phyloP scores from a whole-genome alignment of 2,888 invertebrate species.

The Helicoverpa assulta region DNA sequence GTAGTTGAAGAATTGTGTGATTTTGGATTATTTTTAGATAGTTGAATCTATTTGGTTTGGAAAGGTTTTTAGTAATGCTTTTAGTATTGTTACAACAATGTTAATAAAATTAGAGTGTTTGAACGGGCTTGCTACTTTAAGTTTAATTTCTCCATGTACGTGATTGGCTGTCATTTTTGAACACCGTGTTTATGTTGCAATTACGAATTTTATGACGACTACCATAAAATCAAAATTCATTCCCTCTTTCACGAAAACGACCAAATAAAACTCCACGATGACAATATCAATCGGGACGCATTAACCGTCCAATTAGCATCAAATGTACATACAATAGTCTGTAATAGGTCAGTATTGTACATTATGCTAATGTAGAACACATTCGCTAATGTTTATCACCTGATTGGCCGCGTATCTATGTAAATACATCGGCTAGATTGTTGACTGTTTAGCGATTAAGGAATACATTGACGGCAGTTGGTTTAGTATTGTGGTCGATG shows the following conservation, averaged over 20 bases:
- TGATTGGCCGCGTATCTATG: conserved; percentile 67
- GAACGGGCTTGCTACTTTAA: no score
- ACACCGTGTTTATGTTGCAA: background rate
- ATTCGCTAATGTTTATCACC: conserved; percentile 66
- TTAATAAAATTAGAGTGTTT: no score
- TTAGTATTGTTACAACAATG: background rate
- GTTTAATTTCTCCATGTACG: background rate
- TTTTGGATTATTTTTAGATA: conserved; percentile 1
- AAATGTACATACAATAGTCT: conserved; percentile 51
- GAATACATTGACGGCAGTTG: conserved; percentile 41
- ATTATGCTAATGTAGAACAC: conserved; percentile 64
- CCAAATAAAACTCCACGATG: conserved; percentile 34
- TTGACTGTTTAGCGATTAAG: conserved; percentile 64
- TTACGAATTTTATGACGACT: no score
- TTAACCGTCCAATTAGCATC: conserved; percentile 56
- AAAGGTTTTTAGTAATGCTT: background rate
- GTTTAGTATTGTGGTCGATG: conserved; percentile 28
- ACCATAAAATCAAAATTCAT: conserved; percentile 2
- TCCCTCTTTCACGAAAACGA: background rate
- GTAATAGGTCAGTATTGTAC: conserved; percentile 53
- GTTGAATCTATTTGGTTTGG: conserved; percentile 11
- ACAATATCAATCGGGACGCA: conserved; percentile 55
- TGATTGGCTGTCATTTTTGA: background rate
- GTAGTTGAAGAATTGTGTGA: conserved; percentile 15
- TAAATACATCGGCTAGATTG: conserved; percentile 60